These are phyloP conservation scores for Eubucco bourcierii DNA, from an alignment of 2,113 vertebrate species.

Conservation along the genomic window DNA sequence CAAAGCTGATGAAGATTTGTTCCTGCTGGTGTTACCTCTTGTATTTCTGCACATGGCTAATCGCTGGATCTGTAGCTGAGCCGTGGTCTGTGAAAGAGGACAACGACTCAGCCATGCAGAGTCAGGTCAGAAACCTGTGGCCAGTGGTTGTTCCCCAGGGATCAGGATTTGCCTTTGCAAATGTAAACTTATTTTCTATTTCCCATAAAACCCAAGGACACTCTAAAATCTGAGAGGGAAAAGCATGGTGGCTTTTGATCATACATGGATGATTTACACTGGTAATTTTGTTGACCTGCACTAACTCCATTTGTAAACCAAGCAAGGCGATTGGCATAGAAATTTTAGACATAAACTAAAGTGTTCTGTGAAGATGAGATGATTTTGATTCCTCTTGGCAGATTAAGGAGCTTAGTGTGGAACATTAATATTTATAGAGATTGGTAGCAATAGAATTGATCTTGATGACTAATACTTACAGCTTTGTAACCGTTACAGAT, in stretches of 20 bases:
- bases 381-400: neutral
- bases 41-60: fast-evolving
- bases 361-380: neutral
- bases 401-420: conserved; percentile 3
- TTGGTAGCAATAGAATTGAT: neutral
- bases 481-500: conserved; percentile 35
- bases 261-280: neutral
- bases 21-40: neutral
- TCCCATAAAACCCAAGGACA: neutral
- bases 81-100: conserved; percentile 4
- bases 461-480: conserved; percentile 41
- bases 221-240: neutral
- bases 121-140: no score
- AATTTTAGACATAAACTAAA: conserved; percentile 27
- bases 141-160: no score
- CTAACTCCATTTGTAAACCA: neutral
- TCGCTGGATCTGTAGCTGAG: neutral
- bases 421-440: conserved; percentile 53
- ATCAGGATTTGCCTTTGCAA: neutral
- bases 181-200: neutral
- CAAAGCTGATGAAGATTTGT: neutral
- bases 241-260: neutral
- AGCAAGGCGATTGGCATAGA: neutral
- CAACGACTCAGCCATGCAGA: no score
- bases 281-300: neutral